These are phyloP conservation scores for Galaxea fascicularis DNA, from an alignment of 92 coral and sea anemone genomes.

Conservation along the genomic window DNA sequence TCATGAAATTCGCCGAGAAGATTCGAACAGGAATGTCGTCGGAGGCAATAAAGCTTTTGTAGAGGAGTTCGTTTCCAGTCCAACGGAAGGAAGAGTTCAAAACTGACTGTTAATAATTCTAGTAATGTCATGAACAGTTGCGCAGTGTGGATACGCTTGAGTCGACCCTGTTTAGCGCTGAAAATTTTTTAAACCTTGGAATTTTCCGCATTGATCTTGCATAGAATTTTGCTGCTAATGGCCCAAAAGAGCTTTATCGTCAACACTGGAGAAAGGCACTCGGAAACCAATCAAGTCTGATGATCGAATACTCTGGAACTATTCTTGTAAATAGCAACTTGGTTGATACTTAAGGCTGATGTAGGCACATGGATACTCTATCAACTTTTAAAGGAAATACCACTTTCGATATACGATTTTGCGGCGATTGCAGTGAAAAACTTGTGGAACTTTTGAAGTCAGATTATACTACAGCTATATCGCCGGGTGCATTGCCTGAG, in stretches of 20 bases:
- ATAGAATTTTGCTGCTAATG: not conserved
- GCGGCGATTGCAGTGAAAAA: slow-evolving; percentile 37
- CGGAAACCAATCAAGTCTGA: slow-evolving; percentile 21
- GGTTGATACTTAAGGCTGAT: slow-evolving; percentile 14
- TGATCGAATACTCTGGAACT: slow-evolving; percentile 30
- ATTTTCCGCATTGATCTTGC: slow-evolving; percentile 2
- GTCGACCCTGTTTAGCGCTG: not conserved
- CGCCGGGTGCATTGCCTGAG: slow-evolving; percentile 23
- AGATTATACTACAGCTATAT: slow-evolving; percentile 34
- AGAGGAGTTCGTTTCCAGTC: not conserved
- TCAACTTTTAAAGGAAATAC: slow-evolving; percentile 12
- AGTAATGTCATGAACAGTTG: not conserved
- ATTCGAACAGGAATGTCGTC: not conserved
- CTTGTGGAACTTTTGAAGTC: slow-evolving; percentile 1
- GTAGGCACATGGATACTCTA: slow-evolving; percentile 9
- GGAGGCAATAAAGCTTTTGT: not conserved
- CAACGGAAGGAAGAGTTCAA: not conserved
- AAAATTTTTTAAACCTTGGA: slow-evolving; percentile 9
- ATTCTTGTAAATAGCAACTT: slow-evolving; percentile 24
- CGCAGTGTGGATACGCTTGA: not conserved
- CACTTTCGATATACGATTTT: slow-evolving; percentile 33
- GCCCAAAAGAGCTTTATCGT: not conserved
- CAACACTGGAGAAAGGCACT: not conserved
- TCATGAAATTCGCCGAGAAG: not conserved
- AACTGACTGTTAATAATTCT: not conserved